Conservation (phyloP, 2,797 vertebrate genomes). For the Knipowitschia caucasica region DNA sequence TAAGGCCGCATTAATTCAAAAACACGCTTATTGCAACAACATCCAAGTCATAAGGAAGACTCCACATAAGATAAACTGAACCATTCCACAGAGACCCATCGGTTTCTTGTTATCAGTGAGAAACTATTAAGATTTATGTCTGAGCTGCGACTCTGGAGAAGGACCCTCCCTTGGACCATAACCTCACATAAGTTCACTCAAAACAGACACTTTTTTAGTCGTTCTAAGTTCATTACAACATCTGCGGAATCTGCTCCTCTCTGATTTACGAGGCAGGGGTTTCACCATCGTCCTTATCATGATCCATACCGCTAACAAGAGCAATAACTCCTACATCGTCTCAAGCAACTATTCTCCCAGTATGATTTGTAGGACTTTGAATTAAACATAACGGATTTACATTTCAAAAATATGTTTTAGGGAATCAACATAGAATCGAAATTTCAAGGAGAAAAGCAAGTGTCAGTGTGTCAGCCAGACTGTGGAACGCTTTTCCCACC, state of each 20-base stretch:
- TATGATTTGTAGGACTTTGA: not conserved
- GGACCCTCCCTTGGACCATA: slow-evolving; percentile 23
- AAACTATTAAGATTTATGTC: slow-evolving; percentile 22
- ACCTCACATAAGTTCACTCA: slow-evolving; percentile 31
- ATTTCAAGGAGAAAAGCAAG: no score
- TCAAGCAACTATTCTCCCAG: not conserved
- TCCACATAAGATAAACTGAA: not conserved
- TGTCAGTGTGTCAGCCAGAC: no score
- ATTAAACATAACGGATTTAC: not conserved
- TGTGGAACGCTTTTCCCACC: no score
- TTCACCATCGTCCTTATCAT: not conserved
- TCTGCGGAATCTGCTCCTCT: slow-evolving; percentile 30
- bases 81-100: slow-evolving; percentile 5
- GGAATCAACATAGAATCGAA: not conserved
- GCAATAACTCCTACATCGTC: not conserved
- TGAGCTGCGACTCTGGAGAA: slow-evolving; percentile 26
- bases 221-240: slow-evolving; percentile 35
- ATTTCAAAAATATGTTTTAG: not conserved
- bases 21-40: not conserved
- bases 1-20: no score
- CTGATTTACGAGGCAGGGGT: slow-evolving; percentile 26
- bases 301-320: not conserved
- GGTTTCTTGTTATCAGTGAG: slow-evolving; percentile 24
- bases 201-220: not conserved
- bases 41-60: not conserved